phyloP scores from a whole-genome alignment of 2,888 invertebrate species.

The Mechanitis mazaeus region DNA sequence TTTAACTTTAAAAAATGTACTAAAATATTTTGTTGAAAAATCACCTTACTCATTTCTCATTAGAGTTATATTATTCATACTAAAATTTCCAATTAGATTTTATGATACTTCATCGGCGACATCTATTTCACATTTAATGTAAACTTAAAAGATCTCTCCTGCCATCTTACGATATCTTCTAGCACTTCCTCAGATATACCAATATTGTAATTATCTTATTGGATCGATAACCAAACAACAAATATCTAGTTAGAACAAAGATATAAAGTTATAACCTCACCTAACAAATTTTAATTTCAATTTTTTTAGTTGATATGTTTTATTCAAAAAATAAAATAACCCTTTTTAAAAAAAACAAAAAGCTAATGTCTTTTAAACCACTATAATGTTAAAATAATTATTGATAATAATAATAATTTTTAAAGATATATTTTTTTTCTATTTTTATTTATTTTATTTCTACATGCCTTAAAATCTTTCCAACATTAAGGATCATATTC shows the following conservation, averaged over 20 bases:
- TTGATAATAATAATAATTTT: no score
- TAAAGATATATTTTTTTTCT: no score
- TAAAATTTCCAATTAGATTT: neutral
- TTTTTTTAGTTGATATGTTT: no score
- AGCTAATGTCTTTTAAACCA: no score
- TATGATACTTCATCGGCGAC: constrained; percentile 13
- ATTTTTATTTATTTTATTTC: no score
- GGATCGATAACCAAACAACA: constrained; percentile 10
- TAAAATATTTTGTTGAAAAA: no score
- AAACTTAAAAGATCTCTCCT: neutral
- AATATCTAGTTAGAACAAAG: neutral
- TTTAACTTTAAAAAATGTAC: no score
- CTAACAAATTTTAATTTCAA: no score
- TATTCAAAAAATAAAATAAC: neutral
- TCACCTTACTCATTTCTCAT: no score
- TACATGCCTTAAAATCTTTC: no score
- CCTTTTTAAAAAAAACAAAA: neutral
- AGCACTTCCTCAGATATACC: constrained; percentile 31
- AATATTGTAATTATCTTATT: constrained; percentile 23
- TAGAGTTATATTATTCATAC: neutral
- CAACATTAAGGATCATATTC: no score
- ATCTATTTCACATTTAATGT: constrained; percentile 18
- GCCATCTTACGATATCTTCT: constrained; percentile 33
- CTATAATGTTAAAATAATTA: no score
- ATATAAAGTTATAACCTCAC: neutral